phyloP scores from a whole-genome alignment of 2,888 invertebrate species.

The Fragum whitleyi region DNA sequence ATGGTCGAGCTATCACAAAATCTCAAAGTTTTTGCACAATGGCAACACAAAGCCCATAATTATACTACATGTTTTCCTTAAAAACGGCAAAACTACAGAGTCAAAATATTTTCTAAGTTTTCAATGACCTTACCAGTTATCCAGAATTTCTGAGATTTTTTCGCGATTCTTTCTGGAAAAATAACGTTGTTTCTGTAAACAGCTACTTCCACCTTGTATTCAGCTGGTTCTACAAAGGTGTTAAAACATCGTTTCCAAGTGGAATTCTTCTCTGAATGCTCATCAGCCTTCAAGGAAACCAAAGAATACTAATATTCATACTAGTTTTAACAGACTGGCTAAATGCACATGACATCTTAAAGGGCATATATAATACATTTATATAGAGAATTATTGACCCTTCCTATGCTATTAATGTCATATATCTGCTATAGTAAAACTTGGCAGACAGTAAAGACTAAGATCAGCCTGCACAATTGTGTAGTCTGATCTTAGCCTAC shows the following conservation, averaged over 20 bases:
- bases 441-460: too few species aligned
- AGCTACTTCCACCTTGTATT: slow-evolving; percentile 2
- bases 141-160: slow-evolving; percentile 14
- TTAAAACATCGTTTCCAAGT: slow-evolving; percentile 18
- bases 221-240: slow-evolving; percentile 1
- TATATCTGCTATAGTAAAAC: too few species aligned
- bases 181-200: not conserved
- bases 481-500: too few species aligned
- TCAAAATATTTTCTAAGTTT: too few species aligned
- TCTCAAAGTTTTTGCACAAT: too few species aligned
- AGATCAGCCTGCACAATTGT: too few species aligned
- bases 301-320: not conserved
- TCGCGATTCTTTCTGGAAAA: not conserved
- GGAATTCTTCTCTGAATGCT: slow-evolving; percentile 9
- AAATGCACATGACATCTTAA: not conserved
- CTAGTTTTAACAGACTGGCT: not conserved
- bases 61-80: too few species aligned
- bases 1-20: too few species aligned
- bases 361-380: not conserved
- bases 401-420: too few species aligned
- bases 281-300: not conserved
- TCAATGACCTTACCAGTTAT: slow-evolving; percentile 29
- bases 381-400: too few species aligned
- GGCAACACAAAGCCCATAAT: too few species aligned
- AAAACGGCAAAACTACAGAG: too few species aligned